A percentile compares a stretch with the other conserved stretches of the same genome.
Conservation (phyloP, 2,797 vertebrate species). For the Passerculus sandwichensis region DNA sequence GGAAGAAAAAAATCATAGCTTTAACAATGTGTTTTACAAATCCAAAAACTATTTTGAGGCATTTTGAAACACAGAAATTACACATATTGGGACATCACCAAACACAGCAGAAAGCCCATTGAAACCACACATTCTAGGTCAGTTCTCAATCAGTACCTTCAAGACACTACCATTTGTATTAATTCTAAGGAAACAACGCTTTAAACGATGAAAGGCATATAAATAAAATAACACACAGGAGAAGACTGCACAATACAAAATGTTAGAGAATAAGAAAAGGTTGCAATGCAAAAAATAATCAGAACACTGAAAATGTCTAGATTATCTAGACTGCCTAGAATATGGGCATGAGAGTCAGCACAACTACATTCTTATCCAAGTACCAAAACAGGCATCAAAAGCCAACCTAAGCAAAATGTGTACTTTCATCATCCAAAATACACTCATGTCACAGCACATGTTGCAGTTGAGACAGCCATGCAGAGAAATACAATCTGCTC, state of each 20-base stretch:
- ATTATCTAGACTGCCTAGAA: background rate
- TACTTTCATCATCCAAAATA: background rate
- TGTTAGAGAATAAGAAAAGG: background rate
- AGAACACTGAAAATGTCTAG: background rate
- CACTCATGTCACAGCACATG: background rate
- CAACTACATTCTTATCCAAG: background rate
- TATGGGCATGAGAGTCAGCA: background rate
- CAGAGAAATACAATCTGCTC: background rate
- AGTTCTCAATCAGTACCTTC: background rate
- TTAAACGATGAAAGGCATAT: background rate
- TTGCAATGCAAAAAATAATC: background rate
- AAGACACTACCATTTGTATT: background rate
- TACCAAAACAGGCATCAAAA: background rate
- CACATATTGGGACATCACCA: background rate
- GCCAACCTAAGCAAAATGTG: background rate
- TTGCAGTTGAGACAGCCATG: background rate
- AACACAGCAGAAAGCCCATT: background rate
- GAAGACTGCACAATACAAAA: background rate
- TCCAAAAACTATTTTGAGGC: background rate
- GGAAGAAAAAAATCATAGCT: background rate
- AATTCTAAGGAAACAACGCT: background rate
- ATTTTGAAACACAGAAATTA: background rate
- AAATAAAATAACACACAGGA: background rate
- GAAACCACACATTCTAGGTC: background rate
- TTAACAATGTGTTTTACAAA: background rate